Percentiles rank a stretch among this genome's conserved stretches.
These are phyloP conservation scores for Nesoenas mayeri DNA, from an alignment of 2,113 vertebrate species.

Conservation along the genomic window DNA sequence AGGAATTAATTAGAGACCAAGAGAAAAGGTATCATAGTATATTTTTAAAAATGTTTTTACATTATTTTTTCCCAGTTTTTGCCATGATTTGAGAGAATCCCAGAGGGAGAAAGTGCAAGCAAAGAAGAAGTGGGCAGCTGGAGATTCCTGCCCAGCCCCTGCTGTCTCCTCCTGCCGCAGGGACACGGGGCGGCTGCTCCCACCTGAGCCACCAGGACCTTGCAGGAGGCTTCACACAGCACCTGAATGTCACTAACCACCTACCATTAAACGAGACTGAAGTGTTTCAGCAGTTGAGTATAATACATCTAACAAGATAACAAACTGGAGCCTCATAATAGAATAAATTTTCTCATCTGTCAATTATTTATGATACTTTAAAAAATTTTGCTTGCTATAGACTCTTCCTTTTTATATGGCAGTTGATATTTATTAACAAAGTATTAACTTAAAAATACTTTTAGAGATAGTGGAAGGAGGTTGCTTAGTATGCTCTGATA, in stretches of 20 bases:
- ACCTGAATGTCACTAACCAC: background rate
- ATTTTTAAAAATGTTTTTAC: background rate
- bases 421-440: background rate
- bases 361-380: background rate
- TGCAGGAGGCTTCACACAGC: background rate
- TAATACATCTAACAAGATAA: background rate
- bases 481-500: background rate
- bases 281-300: background rate
- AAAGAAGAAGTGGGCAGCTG: background rate
- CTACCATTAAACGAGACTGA: background rate
- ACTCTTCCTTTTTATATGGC: background rate
- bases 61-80: background rate
- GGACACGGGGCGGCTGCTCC: background rate
- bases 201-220: fast-evolving
- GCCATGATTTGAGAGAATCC: background rate
- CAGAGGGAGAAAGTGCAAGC: background rate
- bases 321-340: background rate
- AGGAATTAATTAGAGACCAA: background rate
- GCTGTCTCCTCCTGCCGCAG: background rate
- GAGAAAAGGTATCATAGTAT: background rate
- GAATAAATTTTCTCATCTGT: background rate
- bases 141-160: background rate
- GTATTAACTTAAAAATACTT: background rate
- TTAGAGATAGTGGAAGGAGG: background rate
- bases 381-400: background rate